Percentiles rank a stretch among this genome's conserved stretches.
Conservation (phyloP, 2,797 vertebrate species). For the Cephalopachus bancanus region DNA sequence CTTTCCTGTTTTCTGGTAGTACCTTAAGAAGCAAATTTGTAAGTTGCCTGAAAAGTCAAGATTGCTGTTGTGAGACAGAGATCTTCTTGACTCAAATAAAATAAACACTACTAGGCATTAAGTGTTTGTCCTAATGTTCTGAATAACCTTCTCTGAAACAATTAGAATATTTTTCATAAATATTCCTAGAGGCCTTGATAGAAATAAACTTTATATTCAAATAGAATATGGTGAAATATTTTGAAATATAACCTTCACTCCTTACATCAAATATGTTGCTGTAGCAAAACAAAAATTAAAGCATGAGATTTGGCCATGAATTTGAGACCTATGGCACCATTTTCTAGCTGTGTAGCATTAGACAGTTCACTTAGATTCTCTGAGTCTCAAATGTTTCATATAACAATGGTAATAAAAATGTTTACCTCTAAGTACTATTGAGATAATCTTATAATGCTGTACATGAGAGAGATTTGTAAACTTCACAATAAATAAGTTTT, state of each 20-base stretch:
- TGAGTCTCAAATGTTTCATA: neutral
- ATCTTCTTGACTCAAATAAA: conserved; percentile 32
- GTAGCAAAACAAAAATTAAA: conserved; percentile 11
- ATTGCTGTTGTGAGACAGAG: neutral
- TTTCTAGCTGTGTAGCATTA: neutral
- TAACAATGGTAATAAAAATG: neutral
- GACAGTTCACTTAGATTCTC: neutral
- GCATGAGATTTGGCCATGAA: neutral
- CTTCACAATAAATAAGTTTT: neutral
- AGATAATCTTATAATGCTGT: neutral
- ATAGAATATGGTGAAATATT: neutral
- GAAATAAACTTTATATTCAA: conserved; percentile 11
- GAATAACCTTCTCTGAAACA: neutral
- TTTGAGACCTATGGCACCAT: neutral
- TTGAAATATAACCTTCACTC: neutral
- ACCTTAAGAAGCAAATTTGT: conserved; percentile 55
- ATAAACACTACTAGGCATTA: neutral
- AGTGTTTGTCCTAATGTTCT: neutral
- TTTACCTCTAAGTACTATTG: neutral
- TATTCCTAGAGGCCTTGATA: neutral
- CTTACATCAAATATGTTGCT: neutral
- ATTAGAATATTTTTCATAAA: neutral
- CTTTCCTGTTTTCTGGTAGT: neutral
- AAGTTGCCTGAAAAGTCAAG: conserved; percentile 3
- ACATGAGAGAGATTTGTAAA: neutral